Conservation (phyloP, 2,888 invertebrate species). For the Cantharis nigra region DNA sequence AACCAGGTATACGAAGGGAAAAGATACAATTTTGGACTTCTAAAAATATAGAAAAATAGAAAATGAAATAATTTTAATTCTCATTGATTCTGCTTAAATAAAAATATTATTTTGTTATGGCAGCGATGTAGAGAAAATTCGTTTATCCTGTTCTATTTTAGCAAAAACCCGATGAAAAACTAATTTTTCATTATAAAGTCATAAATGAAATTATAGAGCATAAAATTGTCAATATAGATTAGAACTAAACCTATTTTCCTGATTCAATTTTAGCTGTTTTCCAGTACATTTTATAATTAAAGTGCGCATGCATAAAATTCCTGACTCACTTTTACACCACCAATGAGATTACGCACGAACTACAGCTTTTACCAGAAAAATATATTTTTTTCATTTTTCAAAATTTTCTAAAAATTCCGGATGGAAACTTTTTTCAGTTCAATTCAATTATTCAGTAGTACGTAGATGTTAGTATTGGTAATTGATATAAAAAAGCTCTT, state of each 20-base stretch:
- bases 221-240: neutral
- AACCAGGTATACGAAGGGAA: neutral
- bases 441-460: no score
- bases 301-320: neutral
- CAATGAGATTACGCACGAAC: neutral
- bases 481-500: neutral
- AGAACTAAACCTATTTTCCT: neutral
- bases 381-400: neutral
- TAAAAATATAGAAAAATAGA: no score
- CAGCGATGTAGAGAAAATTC: neutral
- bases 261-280: neutral
- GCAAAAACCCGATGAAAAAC: neutral
- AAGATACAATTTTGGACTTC: no score
- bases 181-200: neutral
- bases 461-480: no score
- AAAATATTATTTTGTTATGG: no score
- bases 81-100: no score
- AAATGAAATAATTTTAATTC: no score
- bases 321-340: neutral
- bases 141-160: neutral
- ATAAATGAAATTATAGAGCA: neutral
- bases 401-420: no score
- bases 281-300: neutral
- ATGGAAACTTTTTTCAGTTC: no score
- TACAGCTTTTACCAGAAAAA: neutral